These are phyloP conservation scores for Torymus texanus DNA, from an alignment of 2,888 invertebrate species.

Conservation along the genomic window DNA sequence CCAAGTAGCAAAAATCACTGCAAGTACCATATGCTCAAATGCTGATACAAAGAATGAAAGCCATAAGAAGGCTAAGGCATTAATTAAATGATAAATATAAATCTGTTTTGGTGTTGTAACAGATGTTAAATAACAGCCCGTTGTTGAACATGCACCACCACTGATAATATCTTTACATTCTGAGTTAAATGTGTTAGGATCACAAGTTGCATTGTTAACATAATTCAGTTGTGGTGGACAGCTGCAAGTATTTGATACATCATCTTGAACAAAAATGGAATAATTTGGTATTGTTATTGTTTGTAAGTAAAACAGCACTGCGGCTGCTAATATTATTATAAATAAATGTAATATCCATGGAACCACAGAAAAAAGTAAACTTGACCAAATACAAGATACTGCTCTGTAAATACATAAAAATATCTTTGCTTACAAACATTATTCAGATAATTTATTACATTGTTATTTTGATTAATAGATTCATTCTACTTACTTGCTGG, in stretches of 20 bases:
- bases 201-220: constrained; percentile 78
- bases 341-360: constrained; percentile 90
- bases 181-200: constrained; percentile 77
- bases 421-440: constrained; percentile 23
- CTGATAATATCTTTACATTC: constrained; percentile 73
- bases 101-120: constrained; percentile 77
- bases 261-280: constrained; percentile 77
- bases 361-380: constrained; percentile 91
- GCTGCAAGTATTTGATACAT: constrained; percentile 75
- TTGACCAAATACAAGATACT: constrained; percentile 87
- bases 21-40: constrained; percentile 92
- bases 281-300: constrained; percentile 83
- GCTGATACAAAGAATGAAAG: constrained; percentile 91
- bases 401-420: constrained; percentile 81
- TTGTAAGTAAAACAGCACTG: constrained; percentile 83
- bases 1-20: constrained; percentile 91
- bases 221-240: constrained; percentile 74
- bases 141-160: constrained; percentile 69
- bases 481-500: constrained; percentile 82
- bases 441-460: no score
- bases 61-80: constrained; percentile 92
- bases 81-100: constrained; percentile 78
- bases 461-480: no score
- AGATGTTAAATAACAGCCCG: constrained; percentile 78
- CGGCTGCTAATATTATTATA: constrained; percentile 84